A percentile compares a stretch with the other conserved stretches of the same genome.
phyloP scores from a whole-genome alignment of 2,113 vertebrate genomes.

The Ciconia stormi region DNA sequence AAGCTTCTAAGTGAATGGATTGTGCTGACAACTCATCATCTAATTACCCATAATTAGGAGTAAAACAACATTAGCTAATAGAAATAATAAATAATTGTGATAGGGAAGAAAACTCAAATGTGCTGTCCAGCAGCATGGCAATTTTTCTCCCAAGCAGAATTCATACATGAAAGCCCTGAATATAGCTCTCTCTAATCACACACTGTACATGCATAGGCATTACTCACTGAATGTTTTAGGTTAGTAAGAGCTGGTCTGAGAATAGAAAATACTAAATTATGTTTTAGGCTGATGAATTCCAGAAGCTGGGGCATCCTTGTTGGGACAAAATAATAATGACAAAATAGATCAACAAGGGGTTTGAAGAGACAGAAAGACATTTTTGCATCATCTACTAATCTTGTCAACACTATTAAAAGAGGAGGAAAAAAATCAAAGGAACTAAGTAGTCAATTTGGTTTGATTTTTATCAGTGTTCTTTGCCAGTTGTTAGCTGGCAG shows the following conservation, averaged over 20 bases:
- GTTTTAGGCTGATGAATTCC: conserved; percentile 39
- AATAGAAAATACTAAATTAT: neutral
- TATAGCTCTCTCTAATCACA: neutral
- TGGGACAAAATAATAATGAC: neutral
- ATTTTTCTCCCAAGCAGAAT: conserved; percentile 28
- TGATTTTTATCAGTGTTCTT: neutral
- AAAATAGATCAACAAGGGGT: neutral
- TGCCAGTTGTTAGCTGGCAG: neutral
- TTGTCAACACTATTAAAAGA: neutral
- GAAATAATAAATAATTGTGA: conserved; percentile 67
- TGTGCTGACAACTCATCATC: conserved; percentile 58
- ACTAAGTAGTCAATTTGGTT: neutral
- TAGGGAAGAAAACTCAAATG: conserved; percentile 43
- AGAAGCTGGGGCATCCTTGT: neutral
- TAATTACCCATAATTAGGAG: conserved; percentile 65
- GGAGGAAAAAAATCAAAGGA: neutral
- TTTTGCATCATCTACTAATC: conserved; percentile 4
- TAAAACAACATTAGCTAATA: conserved; percentile 58
- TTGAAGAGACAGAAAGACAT: neutral
- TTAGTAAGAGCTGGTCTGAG: neutral
- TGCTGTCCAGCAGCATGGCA: conserved; percentile 1
- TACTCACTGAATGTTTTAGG: neutral
- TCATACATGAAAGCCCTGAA: neutral
- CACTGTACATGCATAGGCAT: neutral
- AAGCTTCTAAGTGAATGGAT: conserved; percentile 56